Evolutionary conservation across 2,888 invertebrate species (phyloP).

Genomic region (Drosophila putrida): DNA sequence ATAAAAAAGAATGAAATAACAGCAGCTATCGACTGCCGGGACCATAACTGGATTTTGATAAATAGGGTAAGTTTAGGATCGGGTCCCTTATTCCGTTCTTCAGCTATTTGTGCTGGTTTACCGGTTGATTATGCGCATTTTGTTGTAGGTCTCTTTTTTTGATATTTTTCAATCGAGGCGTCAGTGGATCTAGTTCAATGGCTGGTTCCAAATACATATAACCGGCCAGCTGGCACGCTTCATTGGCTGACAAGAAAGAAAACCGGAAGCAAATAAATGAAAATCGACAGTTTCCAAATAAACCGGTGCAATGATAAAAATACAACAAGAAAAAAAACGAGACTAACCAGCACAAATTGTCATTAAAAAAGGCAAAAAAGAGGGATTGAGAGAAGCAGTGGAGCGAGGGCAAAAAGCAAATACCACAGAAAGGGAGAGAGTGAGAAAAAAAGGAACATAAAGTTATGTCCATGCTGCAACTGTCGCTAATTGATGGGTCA

Average conservation of each 20-base stretch:
- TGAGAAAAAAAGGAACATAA: conserved; percentile 28
- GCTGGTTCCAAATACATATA: conserved; percentile 1
- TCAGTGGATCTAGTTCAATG: conserved; percentile 34
- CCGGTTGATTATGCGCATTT: conserved; percentile 56
- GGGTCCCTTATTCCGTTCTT: conserved; percentile 15
- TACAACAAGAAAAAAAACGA: conserved; percentile 30
- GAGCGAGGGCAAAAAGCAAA: conserved; percentile 57
- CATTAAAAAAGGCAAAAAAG: conserved; percentile 35
- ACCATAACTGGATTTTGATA: conserved; percentile 38
- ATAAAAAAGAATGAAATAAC: conserved; percentile 30
- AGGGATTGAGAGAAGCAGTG: conserved; percentile 34
- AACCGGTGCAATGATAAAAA: conserved; percentile 72
- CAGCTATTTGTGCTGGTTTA: conserved; percentile 59
- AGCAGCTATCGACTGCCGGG: conserved; percentile 45
- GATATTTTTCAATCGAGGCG: not conserved
- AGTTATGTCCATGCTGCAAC: conserved; percentile 68
- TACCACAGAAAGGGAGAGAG: conserved; percentile 38
- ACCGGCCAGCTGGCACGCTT: conserved; percentile 50
- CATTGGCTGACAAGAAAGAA: conserved; percentile 29
- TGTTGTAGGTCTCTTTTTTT: conserved; percentile 1
- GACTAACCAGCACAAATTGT: conserved; percentile 60
- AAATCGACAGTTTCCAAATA: conserved; percentile 75
- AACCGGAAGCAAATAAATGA: conserved; percentile 72
- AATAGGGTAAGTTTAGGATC: conserved; percentile 54
- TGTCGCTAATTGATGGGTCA: conserved; percentile 75